Evolutionary conservation across 2,113 vertebrate species (phyloP), one percentile per base, ranked within the genome.

Genomic region (Danionella cerebrum): DNA sequence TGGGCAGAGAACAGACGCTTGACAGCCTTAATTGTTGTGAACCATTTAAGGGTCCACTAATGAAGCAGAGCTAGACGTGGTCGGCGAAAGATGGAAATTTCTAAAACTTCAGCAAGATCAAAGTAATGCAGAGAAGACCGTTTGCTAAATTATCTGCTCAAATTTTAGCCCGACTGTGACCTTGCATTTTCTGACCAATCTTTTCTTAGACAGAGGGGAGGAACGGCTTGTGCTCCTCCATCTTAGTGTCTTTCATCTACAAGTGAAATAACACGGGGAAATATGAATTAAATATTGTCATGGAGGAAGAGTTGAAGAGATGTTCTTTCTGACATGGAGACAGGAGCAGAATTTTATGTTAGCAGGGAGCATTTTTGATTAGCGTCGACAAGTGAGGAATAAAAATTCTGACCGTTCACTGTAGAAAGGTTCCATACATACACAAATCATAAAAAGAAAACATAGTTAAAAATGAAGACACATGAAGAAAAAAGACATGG

Each of bases 1-100:
- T 79, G 74, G 44, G 7, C 16, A 70, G 82, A 80, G 71, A 84
- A 84, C 76, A 78, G 57, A 72, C 67, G 65, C 79, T 83, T 88
- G 86, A 89, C 86, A 86, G 84, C 84, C 84, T 83, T 91, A 91
- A 92, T 90, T 90, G 90, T 90, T 89, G 83, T 80, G 84, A 84
- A 76, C 84, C 77, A 65, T 87, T 86, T 89, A 89, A 92, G 89
- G 86, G 88, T 91, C 84, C 82, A 74, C 88, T 94, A 91, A 93
- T 91, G 89, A 94, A 92, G 80, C 86, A 70, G 78, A 82, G 80
- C 84, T 90, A 80, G 35, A 33, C 73, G 71, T 81, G 84, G 81
- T 84, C 83, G 83, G 84, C 85, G 89, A 82, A 77, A 83, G 82
- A 81, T 83, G 79, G 74, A 80, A 74, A 86, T 90, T 84, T 84